Evolutionary conservation across 2,888 invertebrate genomes (phyloP), one percentile per base, ranked within the genome.

Genomic region (Lepas anatifera): DNA sequence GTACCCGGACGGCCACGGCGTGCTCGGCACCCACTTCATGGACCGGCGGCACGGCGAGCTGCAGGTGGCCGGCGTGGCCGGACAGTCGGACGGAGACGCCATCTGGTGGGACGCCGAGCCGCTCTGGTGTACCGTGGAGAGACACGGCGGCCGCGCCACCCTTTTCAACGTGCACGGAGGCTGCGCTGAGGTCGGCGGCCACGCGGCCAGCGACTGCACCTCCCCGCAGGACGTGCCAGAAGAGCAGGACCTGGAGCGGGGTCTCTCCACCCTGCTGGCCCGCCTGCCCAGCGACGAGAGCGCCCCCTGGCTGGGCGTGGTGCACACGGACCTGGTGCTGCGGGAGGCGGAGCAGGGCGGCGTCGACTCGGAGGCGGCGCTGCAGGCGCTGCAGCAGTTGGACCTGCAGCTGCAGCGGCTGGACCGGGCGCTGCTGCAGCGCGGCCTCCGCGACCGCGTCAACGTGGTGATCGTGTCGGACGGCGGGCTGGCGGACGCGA

Each of bases 11-110:
- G 75, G 70, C 35, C 80, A 80, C 74, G 78, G 78, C 10, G 77
- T 80, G 50, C 74, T 80, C 37, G 78, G 78, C n/a, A 80, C 79
- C 71, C 77, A 76, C 74, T 78, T 80, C 76, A 78, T 76, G 70
- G 79, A 80, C 66, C 37, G 66, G 25, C 39, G 27, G 39, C 66
- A 16, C 10, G 66, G 66, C 27, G 66, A 66, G 39, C 37, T 66
- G 39, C 25, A 25, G 1, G 39, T 39, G 66, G 39, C 25, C 58
- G 58, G 58, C 7, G 22, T 35, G 35, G 58, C 32, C 58, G 58
- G 58, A 32, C 58, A 58, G 16, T 58, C 58, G 58, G 32, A 18
- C 58, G 35, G 18, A 18, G 35, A 58, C 58, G 16, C 58, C 22
- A 35, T 25, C 32, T 66, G 66, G 66, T 39, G 66, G 39, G 66